Evolutionary conservation across 2,888 invertebrate species (phyloP).

Genomic region (Timema podura): DNA sequence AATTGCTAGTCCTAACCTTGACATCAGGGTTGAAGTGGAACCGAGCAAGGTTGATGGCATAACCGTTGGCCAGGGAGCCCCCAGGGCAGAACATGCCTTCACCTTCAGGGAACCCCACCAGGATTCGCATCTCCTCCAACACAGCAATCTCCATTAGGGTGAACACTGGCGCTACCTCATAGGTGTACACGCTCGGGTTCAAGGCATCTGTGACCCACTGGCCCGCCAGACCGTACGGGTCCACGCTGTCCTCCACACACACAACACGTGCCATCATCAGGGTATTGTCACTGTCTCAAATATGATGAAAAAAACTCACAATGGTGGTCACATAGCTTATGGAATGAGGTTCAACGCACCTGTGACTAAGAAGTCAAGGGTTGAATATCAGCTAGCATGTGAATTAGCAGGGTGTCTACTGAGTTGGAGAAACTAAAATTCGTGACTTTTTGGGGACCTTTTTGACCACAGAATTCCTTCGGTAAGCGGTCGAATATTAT

Average conservation of each 20-base stretch:
- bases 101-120: constrained; percentile 45
- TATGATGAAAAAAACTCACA: background rate
- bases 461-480: no score
- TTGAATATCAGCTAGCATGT: no score
- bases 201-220: constrained; percentile 52
- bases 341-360: no score
- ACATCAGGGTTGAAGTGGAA: constrained; percentile 47
- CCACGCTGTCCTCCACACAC: no score
- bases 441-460: no score
- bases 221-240: constrained; percentile 51
- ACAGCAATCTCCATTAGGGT: constrained; percentile 51
- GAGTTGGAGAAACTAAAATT: no score
- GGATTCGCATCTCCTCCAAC: constrained; percentile 47
- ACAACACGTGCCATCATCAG: no score
- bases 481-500: no score
- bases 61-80: constrained; percentile 56
- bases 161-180: constrained; percentile 55
- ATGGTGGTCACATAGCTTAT: background rate
- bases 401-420: no score
- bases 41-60: constrained; percentile 53
- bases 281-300: background rate
- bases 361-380: no score
- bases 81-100: constrained; percentile 56
- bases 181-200: constrained; percentile 53
- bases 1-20: constrained; percentile 41